A percentile compares a stretch with the other conserved stretches of the same genome.
Evolutionary conservation across 2,113 vertebrate genomes (phyloP).

Genomic region (Nannospalax galili): DNA sequence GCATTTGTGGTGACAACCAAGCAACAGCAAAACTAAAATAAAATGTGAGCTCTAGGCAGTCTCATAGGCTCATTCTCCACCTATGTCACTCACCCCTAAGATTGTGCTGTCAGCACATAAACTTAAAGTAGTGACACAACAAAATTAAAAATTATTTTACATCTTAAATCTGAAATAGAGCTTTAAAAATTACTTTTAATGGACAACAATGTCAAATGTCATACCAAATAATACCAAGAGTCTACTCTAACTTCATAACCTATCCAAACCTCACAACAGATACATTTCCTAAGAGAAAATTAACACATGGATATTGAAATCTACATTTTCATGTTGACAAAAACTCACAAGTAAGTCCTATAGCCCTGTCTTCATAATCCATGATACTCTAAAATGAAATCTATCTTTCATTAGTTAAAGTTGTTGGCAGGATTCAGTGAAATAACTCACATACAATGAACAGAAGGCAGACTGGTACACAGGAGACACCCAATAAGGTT

Average conservation of each 20-base stretch:
- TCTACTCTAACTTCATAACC: neutral
- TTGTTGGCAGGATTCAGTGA: neutral
- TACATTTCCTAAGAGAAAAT: slow-evolving; percentile 29
- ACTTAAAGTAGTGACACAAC: neutral
- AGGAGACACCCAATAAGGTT: neutral
- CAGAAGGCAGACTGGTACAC: neutral
- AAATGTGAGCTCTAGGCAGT: neutral
- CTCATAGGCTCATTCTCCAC: neutral
- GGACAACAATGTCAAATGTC: neutral
- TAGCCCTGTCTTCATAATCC: neutral
- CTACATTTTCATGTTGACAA: neutral
- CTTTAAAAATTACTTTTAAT: neutral
- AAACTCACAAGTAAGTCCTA: neutral
- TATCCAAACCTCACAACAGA: neutral
- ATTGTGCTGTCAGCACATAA: neutral
- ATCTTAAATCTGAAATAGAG: neutral
- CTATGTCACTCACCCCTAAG: neutral
- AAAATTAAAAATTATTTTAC: neutral
- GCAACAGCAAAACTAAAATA: neutral
- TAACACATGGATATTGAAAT: neutral
- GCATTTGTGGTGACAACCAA: neutral
- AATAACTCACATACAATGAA: neutral
- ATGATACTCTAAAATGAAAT: neutral
- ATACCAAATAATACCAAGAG: neutral
- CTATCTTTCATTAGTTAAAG: neutral